Conservation (phyloP, 2,113 vertebrate species). For the Sphyrna mokarran region DNA sequence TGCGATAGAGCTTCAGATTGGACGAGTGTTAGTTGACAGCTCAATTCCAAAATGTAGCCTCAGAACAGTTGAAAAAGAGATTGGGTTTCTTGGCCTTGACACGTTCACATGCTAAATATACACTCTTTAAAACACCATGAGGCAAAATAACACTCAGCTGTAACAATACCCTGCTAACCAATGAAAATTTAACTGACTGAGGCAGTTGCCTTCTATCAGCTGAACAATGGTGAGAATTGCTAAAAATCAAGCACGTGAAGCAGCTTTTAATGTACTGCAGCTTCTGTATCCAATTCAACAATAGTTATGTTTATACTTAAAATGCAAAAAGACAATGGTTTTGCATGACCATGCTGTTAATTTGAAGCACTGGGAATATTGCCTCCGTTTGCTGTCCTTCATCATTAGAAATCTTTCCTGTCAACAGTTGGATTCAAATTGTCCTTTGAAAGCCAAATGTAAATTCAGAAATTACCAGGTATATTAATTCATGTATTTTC, state of each 20-base stretch:
- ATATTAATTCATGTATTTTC: neutral
- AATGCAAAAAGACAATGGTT: neutral
- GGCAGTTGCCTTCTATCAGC: neutral
- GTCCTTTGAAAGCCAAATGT: neutral
- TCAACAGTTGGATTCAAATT: neutral
- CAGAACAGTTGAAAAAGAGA: neutral
- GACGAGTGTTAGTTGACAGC: neutral
- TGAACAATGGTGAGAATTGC: neutral
- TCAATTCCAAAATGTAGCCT: neutral
- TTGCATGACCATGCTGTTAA: too few relatives aligned
- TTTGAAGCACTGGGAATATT: neutral
- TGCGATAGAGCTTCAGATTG: neutral
- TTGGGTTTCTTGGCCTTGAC: neutral
- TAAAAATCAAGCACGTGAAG: neutral
- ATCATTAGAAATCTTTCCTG: neutral
- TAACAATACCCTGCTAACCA: neutral
- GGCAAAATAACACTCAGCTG: neutral
- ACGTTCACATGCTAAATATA: neutral
- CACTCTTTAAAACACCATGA: neutral
- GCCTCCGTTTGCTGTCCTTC: neutral
- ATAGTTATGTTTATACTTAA: neutral
- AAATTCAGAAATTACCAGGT: neutral
- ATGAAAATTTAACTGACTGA: conserved; percentile 1
- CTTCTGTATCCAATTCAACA: neutral
- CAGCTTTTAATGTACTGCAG: neutral